Conservation (phyloP, 2,797 vertebrate genomes). For the Caiman crocodilus region DNA sequence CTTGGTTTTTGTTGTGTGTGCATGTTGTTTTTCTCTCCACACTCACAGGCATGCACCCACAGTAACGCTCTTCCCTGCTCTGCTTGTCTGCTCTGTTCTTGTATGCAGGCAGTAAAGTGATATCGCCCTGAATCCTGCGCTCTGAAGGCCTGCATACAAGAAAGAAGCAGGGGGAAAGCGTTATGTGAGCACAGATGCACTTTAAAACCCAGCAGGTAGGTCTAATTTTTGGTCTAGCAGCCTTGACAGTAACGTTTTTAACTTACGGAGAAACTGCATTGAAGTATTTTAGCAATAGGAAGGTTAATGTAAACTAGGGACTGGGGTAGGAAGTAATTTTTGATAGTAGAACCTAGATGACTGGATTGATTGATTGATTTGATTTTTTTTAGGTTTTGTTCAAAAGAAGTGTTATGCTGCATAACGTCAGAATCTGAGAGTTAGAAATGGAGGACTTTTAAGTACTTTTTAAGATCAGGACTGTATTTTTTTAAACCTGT, state of each 20-base stretch:
- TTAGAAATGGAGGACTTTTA: slow-evolving; percentile 33
- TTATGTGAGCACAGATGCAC: slow-evolving; percentile 67
- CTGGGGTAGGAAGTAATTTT: not conserved
- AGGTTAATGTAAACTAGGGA: not conserved
- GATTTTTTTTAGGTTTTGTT: slow-evolving; percentile 16
- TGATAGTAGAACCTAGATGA: slow-evolving; percentile 25
- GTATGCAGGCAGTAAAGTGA: slow-evolving; percentile 75
- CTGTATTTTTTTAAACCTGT: slow-evolving; percentile 40
- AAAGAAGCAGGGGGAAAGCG: slow-evolving; percentile 70
- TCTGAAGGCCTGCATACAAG: slow-evolving; percentile 70
- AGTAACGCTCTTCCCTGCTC: slow-evolving; percentile 72
- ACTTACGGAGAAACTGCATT: slow-evolving; percentile 19
- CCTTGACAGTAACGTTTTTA: slow-evolving; percentile 78
- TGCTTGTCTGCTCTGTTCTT: slow-evolving; percentile 72
- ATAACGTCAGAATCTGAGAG: slow-evolving; percentile 8
- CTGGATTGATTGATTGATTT: slow-evolving; percentile 8
- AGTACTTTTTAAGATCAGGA: slow-evolving; percentile 35
- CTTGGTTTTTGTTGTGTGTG: slow-evolving; percentile 2
- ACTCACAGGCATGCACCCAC: slow-evolving; percentile 33
- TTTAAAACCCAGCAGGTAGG: slow-evolving; percentile 77
- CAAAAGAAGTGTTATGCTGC: slow-evolving; percentile 14
- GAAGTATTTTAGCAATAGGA: not conserved
- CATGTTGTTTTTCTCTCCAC: slow-evolving; percentile 8
- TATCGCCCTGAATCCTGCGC: slow-evolving; percentile 71
- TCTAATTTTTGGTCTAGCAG: slow-evolving; percentile 81